Percentiles rank a stretch among this genome's conserved stretches.
Evolutionary conservation across 2,888 invertebrate genomes (phyloP).

Genomic region (Lamellibrachia columna): DNA sequence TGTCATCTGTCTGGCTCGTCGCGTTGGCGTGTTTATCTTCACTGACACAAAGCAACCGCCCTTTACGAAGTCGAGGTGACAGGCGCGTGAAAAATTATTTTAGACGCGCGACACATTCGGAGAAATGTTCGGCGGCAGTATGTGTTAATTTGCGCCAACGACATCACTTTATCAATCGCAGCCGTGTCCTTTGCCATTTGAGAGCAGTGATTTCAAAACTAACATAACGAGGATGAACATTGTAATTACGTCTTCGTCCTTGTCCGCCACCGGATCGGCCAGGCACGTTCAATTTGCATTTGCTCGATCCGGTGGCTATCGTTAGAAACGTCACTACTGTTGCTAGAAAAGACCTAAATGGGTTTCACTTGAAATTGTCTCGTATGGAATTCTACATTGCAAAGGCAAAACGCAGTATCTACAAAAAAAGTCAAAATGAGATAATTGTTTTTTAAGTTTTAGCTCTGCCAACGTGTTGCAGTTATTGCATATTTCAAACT

Average conservation of each 20-base stretch:
- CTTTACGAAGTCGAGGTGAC: background rate
- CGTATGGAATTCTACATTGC: background rate
- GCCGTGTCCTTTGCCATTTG: background rate
- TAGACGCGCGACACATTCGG: background rate
- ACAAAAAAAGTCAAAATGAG: no score
- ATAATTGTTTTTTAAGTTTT: no score
- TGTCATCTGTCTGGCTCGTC: background rate
- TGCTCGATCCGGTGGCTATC: background rate
- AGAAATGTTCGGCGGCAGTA: background rate
- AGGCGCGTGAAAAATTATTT: background rate
- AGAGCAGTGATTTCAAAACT: background rate
- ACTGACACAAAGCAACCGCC: background rate
- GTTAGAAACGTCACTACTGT: background rate
- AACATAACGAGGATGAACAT: background rate
- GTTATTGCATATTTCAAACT: no score
- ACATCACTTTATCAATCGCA: background rate
- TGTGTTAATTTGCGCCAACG: background rate
- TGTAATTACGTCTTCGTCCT: background rate
- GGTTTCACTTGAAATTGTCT: background rate
- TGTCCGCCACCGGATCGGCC: background rate
- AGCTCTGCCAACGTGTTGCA: no score
- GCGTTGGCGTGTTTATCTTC: background rate
- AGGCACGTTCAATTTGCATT: background rate
- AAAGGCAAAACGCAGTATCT: no score
- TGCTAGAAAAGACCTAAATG: background rate